Percentiles rank a stretch among this genome's conserved stretches.
phyloP scores from a whole-genome alignment of 1,140 invertebrate genomes.

The Papilio polyxenes region DNA sequence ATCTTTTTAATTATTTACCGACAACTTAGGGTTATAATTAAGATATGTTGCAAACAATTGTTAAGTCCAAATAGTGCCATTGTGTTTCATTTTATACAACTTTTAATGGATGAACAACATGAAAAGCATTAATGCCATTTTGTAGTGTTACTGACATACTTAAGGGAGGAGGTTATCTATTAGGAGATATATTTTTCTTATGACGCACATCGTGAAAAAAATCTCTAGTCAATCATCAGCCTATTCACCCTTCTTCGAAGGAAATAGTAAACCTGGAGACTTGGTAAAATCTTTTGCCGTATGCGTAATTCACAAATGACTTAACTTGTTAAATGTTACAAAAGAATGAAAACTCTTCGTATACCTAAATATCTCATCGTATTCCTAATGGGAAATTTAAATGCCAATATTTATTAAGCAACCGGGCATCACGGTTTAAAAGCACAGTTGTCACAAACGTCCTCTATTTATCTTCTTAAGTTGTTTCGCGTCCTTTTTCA shows the following conservation, averaged over 20 bases:
- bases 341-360: too few relatives aligned
- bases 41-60: not conserved
- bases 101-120: not conserved
- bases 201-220: too few relatives aligned
- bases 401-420: not conserved
- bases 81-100: not conserved
- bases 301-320: too few relatives aligned
- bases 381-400: too few relatives aligned
- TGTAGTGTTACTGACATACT: not conserved
- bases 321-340: too few relatives aligned
- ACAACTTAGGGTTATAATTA: too few relatives aligned
- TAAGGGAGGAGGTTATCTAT: too few relatives aligned
- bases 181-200: too few relatives aligned
- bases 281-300: too few relatives aligned
- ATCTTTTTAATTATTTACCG: too few relatives aligned
- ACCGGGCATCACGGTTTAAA: not conserved
- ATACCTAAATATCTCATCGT: too few relatives aligned
- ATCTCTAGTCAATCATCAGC: too few relatives aligned
- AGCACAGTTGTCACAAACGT: constrained; percentile 38
- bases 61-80: not conserved
- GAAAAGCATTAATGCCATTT: not conserved
- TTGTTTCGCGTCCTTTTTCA: constrained; percentile 54
- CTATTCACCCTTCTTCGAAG: not conserved
- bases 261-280: not conserved
- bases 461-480: constrained; percentile 60